Percentiles rank a stretch among this genome's conserved stretches.
Evolutionary conservation across 2,113 vertebrate genomes (phyloP).

Genomic region (Hippocampus mohnikei): DNA sequence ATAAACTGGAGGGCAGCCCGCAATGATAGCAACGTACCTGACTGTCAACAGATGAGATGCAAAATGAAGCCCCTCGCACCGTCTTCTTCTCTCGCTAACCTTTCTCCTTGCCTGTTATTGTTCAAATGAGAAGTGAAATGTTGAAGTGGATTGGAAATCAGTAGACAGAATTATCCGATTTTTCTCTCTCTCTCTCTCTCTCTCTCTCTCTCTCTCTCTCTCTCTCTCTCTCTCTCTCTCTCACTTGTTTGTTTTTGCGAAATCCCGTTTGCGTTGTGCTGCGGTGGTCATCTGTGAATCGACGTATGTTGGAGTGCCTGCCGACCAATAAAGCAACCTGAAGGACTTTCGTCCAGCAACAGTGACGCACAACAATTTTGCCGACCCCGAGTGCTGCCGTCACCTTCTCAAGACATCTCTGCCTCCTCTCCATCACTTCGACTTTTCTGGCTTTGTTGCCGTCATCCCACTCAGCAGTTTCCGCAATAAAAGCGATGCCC

Average conservation of each 20-base stretch:
- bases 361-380: slow-evolving; percentile 2
- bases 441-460: slow-evolving; percentile 30
- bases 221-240: too few species aligned
- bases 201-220: slow-evolving; percentile 7
- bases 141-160: slow-evolving; percentile 71
- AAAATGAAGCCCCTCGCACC: slow-evolving; percentile 47
- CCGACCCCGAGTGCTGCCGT: slow-evolving; percentile 9
- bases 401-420: slow-evolving; percentile 15
- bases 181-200: slow-evolving; percentile 8
- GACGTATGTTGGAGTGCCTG: slow-evolving; percentile 52
- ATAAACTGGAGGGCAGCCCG: slow-evolving; percentile 70
- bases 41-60: slow-evolving; percentile 73
- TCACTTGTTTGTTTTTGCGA: background rate
- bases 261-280: slow-evolving; percentile 31
- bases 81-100: slow-evolving; percentile 35
- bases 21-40: slow-evolving; percentile 70
- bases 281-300: slow-evolving; percentile 55
- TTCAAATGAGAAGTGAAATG: slow-evolving; percentile 49
- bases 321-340: slow-evolving; percentile 63
- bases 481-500: slow-evolving; percentile 57
- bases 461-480: slow-evolving; percentile 59
- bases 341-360: slow-evolving; percentile 48
- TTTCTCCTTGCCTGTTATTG: slow-evolving; percentile 52
- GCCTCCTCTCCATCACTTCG: slow-evolving; percentile 22
- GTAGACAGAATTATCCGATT: slow-evolving; percentile 44